A percentile compares a stretch with the other conserved stretches of the same genome.
Evolutionary conservation across 1,140 invertebrate genomes (phyloP).

Genomic region (Drosophila guanche): DNA sequence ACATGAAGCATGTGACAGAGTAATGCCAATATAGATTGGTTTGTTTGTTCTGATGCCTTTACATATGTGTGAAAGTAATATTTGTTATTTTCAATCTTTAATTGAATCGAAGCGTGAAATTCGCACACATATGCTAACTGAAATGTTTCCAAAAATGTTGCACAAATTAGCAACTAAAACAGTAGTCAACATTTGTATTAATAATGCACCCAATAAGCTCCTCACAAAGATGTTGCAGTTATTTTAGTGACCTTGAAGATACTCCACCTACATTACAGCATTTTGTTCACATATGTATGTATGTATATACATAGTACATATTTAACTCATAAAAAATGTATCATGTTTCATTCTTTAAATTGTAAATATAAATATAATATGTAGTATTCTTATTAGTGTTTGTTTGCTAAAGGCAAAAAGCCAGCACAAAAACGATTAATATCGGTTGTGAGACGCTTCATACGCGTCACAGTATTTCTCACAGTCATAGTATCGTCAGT

Average conservation of each 20-base stretch:
- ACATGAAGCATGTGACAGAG: constrained; percentile 37
- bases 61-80: constrained; percentile 45
- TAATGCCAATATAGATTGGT: constrained; percentile 62
- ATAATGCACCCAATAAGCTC: constrained; percentile 50
- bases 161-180: constrained; percentile 71
- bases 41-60: constrained; percentile 23
- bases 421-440: constrained; percentile 17
- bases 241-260: constrained; percentile 5
- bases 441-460: not conserved
- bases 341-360: not conserved
- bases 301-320: not conserved
- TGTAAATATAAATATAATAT: not conserved
- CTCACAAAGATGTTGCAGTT: constrained; percentile 24
- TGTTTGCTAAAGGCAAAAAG: constrained; percentile 78
- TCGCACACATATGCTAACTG: constrained; percentile 78
- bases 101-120: constrained; percentile 65
- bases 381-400: constrained; percentile 66
- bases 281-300: too few relatives aligned
- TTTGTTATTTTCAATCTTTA: constrained; percentile 66
- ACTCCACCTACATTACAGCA: constrained; percentile 3
- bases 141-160: constrained; percentile 56
- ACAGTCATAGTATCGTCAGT: constrained; percentile 32
- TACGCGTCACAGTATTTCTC: too few relatives aligned
- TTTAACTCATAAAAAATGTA: not conserved
- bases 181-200: constrained; percentile 49